These are phyloP conservation scores for Muscicapa comitata DNA, from an alignment of 2,797 vertebrate genomes.

Conservation along the genomic window DNA sequence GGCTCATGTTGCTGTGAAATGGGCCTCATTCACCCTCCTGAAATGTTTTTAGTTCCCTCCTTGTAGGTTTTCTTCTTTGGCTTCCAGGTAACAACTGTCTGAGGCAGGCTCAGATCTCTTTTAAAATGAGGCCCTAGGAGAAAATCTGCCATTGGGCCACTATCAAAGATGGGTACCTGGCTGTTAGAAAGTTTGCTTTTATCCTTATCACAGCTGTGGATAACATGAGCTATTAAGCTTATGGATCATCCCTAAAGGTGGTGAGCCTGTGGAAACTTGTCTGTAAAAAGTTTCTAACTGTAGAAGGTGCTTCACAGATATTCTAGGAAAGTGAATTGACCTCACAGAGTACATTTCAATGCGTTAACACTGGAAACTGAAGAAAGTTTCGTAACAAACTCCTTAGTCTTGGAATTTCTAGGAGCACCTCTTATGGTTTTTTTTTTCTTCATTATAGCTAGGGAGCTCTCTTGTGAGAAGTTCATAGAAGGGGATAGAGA, in stretches of 20 bases:
- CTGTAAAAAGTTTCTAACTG: neutral
- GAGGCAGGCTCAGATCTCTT: neutral
- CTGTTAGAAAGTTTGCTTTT: neutral
- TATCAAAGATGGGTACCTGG: neutral
- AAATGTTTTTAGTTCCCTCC: neutral
- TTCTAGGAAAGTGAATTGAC: neutral
- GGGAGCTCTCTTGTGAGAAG: neutral
- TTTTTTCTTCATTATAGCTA: neutral
- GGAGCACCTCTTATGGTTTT: neutral
- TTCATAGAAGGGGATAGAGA: neutral
- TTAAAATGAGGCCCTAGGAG: neutral
- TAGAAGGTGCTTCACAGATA: neutral
- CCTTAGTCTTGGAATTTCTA: neutral
- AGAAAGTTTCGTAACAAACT: neutral
- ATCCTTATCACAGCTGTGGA: neutral
- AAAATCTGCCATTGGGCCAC: neutral
- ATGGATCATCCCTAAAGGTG: neutral
- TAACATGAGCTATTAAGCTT: neutral
- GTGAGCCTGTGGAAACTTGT: neutral
- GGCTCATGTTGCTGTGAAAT: neutral
- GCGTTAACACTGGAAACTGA: neutral
- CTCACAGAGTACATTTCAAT: neutral
- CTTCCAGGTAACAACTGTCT: neutral
- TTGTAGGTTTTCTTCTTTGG: neutral
- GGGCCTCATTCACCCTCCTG: neutral